Conservation (phyloP, 2,113 vertebrate species). For the Calypte anna region DNA sequence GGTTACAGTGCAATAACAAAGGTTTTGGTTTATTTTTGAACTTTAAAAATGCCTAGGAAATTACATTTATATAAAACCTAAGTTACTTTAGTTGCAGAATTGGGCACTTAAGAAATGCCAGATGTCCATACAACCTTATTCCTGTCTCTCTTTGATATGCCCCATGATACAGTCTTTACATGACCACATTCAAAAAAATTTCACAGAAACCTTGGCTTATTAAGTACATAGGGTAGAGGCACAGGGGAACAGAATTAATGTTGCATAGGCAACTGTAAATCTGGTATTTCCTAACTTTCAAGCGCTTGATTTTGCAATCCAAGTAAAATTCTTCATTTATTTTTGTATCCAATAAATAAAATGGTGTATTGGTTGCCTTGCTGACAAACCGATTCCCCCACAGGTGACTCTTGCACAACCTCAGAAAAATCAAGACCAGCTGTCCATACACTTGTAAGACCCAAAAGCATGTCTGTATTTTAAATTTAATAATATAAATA, state of each 20-base stretch:
- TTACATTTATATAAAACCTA: conserved; percentile 30
- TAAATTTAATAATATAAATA: conserved; percentile 62
- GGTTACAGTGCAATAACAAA: background rate
- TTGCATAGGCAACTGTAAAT: conserved; percentile 65
- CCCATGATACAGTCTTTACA: background rate
- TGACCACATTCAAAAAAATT: conserved; percentile 23
- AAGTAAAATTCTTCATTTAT: conserved; percentile 58
- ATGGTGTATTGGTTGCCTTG: conserved; percentile 21
- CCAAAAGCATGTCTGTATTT: conserved; percentile 53
- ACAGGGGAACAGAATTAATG: conserved; percentile 56
- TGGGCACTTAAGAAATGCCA: conserved; percentile 50
- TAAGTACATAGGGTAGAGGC: background rate
- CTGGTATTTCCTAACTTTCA: conserved; percentile 63
- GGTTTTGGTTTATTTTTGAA: background rate
- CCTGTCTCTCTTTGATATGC: conserved; percentile 17
- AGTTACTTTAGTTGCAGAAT: conserved; percentile 21
- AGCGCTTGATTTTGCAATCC: conserved; percentile 51
- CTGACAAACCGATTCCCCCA: conserved; percentile 66
- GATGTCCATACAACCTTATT: conserved; percentile 8
- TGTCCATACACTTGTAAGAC: conserved; percentile 54
- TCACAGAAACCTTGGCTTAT: conserved; percentile 29
- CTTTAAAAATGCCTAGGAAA: conserved; percentile 40
- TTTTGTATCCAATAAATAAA: conserved; percentile 64
- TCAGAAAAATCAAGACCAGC: conserved; percentile 65
- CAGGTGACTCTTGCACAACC: conserved; percentile 60